Percentiles rank a stretch among this genome's conserved stretches.
Evolutionary conservation across 2,797 vertebrate species (phyloP).

Genomic region (Carduelis carduelis): DNA sequence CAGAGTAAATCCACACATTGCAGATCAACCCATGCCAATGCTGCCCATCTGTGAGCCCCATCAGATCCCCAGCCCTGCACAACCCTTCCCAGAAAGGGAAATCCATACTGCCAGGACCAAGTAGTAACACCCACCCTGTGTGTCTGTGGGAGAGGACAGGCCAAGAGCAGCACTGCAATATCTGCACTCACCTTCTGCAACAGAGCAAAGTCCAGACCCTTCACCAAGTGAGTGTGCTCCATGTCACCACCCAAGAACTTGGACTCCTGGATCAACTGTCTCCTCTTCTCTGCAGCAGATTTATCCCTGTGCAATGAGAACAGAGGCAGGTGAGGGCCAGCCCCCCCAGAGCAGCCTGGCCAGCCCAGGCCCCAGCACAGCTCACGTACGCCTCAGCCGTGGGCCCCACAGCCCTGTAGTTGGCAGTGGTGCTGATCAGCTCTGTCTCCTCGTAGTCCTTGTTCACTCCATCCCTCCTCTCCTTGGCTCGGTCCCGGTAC

Average conservation of each 20-base stretch:
- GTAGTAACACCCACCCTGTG: not conserved
- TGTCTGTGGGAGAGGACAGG: not conserved
- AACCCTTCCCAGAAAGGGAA: not conserved
- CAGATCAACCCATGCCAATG: not conserved
- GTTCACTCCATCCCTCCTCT: slow-evolving; percentile 93
- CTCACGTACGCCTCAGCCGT: slow-evolving; percentile 91
- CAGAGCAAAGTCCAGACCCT: slow-evolving; percentile 95
- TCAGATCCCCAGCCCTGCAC: not conserved
- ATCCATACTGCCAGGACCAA: not conserved
- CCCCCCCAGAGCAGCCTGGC: accelerated
- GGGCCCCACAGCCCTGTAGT: slow-evolving; percentile 94
- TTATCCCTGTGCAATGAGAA: slow-evolving; percentile 83
- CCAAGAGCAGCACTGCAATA: accelerated
- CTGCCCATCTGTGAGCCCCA: not conserved
- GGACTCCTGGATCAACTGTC: slow-evolving; percentile 97
- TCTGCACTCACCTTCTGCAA: slow-evolving; percentile 88
- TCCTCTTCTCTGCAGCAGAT: slow-evolving; percentile 93
- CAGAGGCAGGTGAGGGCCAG: not conserved
- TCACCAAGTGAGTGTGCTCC: slow-evolving; percentile 99
- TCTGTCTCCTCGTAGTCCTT: slow-evolving; percentile 98
- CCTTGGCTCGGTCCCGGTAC: slow-evolving; percentile 92
- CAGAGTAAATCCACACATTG: not conserved
- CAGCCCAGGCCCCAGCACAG: not conserved
- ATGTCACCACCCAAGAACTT: slow-evolving; percentile 99
- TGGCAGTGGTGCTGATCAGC: slow-evolving; percentile 95